Evolutionary conservation across 2,113 vertebrate genomes (phyloP).

Genomic region (Nettapus auritus): DNA sequence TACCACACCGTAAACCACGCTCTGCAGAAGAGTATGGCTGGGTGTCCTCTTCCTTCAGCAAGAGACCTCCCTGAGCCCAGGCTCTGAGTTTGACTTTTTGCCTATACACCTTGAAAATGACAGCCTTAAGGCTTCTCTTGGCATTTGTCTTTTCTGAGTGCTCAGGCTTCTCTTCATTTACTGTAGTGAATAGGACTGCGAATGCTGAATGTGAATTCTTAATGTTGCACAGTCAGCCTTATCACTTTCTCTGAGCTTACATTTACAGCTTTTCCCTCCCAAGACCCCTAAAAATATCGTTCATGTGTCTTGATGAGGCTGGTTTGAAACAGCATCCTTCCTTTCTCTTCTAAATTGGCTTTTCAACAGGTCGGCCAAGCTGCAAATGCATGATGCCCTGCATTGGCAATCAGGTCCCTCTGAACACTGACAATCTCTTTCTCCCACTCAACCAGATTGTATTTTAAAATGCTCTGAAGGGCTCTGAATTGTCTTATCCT

Average conservation of each 20-base stretch:
- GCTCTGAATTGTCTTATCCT: background rate
- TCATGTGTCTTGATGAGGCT: background rate
- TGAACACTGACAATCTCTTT: background rate
- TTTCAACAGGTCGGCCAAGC: background rate
- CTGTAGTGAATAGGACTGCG: background rate
- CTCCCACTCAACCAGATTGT: background rate
- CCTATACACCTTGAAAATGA: background rate
- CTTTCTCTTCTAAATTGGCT: background rate
- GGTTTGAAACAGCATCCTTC: background rate
- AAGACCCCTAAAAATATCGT: background rate
- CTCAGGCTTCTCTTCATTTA: background rate
- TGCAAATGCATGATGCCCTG: background rate
- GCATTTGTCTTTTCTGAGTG: background rate
- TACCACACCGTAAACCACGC: background rate
- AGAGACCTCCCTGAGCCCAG: fast-evolving
- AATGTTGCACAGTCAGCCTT: background rate
- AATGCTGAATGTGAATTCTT: background rate
- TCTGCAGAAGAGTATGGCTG: background rate
- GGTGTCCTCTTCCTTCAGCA: fast-evolving
- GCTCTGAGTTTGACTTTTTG: background rate
- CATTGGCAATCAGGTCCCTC: background rate
- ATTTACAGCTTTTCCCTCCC: background rate
- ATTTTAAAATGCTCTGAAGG: background rate
- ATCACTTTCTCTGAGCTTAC: background rate
- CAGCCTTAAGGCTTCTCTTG: background rate